Evolutionary conservation across 2,797 vertebrate species (phyloP), one percentile per base, ranked within the genome.

Genomic region (Toxotes lorentzi): DNA sequence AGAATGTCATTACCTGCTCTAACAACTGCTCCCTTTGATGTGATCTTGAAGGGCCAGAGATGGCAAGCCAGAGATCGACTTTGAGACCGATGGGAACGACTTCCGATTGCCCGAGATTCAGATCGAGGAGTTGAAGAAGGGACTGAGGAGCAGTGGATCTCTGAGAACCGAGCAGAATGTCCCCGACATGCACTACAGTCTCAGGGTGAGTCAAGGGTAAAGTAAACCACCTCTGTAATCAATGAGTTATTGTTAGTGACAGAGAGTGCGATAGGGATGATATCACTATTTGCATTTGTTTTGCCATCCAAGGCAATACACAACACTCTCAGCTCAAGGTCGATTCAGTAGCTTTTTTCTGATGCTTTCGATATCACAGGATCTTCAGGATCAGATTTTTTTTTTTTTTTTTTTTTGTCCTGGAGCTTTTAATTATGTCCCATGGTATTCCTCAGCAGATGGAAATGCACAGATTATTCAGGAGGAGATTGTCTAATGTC

Each of bases 11-110:
- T 41, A n/a, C 13, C 7, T 58, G 17, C 30, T 83, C 51, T 67
- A 70, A 82, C 54, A 70, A 17, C 5, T 3, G 8, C 23, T 64
- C 35, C 27, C 34, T 56, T 53, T 76, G 30, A 2, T 51, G 14
- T 71, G 41, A 38, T 48, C 75, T 73, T 82, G 27, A 87, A 97
- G 96, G 92, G 94, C 94, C 87, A 95, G 95, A 89, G 96, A 97
- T 51, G 94, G 92, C 56, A 95, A 96, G 48, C 91, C 91, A 0
- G 96, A 97, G 81, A 94, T 97, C 48, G 96, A 97, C 86, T 97
- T 96, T 87, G 93, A 95, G 70, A 92, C 84, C 0, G 95, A 97
- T 70, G 11, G 45, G 2, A 92, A 80, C 41, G 96, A 96, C 84
- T 92, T 96, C 83, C 88, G 93, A 35, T 90, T 97, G 76, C 95